Conservation (phyloP, 2,113 vertebrate species). For the Trachemys scripta region DNA sequence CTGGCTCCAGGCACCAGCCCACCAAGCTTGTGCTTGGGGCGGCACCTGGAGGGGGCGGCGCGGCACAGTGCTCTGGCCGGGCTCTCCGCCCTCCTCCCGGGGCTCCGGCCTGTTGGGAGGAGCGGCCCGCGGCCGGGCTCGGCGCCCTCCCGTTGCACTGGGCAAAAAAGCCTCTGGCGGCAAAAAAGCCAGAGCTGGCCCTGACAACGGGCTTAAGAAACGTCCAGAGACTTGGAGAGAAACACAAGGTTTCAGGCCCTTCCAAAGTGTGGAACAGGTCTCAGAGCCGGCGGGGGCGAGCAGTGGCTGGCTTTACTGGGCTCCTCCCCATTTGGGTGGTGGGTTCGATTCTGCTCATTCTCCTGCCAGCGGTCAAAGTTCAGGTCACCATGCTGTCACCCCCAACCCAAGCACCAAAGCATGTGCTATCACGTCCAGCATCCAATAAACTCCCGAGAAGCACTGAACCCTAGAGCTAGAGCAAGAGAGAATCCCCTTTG, state of each 20-base stretch:
- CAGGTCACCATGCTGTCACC: neutral
- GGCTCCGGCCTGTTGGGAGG: no score
- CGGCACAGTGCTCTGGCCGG: no score
- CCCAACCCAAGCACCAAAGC: neutral
- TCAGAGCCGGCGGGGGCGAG: neutral
- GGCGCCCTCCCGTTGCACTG: no score
- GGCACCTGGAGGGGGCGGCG: no score
- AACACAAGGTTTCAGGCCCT: neutral
- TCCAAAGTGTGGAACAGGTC: neutral
- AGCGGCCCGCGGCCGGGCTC: no score
- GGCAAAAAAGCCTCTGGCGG: no score
- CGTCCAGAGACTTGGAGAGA: neutral
- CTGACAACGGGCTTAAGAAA: neutral
- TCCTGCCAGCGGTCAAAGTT: neutral
- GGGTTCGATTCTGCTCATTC: neutral
- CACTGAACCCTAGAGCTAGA: neutral
- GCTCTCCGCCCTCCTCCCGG: no score
- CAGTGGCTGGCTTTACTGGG: neutral
- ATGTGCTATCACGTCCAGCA: neutral
- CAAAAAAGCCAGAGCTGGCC: no score
- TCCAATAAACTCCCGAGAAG: neutral
- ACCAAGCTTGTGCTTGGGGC: no score
- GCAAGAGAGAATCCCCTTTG: neutral
- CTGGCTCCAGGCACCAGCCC: no score
- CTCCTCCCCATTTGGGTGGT: neutral